Evolutionary conservation across 2,113 vertebrate species (phyloP).

Genomic region (Sialia sialis): DNA sequence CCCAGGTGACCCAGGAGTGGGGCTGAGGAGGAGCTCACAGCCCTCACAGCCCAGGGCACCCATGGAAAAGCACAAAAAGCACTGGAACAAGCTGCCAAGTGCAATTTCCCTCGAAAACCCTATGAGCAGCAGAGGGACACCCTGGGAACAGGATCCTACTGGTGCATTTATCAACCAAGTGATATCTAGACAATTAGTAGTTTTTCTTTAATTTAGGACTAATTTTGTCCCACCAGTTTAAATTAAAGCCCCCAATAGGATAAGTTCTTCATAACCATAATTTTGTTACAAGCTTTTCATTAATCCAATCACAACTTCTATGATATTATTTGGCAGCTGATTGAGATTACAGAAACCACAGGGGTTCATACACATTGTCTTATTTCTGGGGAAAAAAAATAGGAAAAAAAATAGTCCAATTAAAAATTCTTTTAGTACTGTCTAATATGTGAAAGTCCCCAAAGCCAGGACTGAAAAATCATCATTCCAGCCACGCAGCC

Average conservation of each 20-base stretch:
- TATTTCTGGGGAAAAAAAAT: slow-evolving; percentile 30
- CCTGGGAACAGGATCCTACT: neutral
- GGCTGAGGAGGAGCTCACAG: neutral
- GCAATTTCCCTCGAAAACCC: neutral
- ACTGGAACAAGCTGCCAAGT: neutral
- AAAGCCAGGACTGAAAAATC: slow-evolving; percentile 22
- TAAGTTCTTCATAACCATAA: slow-evolving; percentile 60
- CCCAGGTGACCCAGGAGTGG: neutral
- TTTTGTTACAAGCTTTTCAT: slow-evolving; percentile 75
- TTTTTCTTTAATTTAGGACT: slow-evolving; percentile 63
- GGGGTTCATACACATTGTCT: slow-evolving; percentile 52
- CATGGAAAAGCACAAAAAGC: neutral
- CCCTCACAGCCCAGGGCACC: neutral
- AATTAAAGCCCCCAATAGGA: slow-evolving; percentile 59
- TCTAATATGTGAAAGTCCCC: slow-evolving; percentile 42
- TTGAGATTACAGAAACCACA: slow-evolving; percentile 55
- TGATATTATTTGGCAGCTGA: slow-evolving; percentile 67
- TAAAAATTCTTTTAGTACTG: slow-evolving; percentile 57
- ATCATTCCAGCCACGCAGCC: slow-evolving; percentile 28
- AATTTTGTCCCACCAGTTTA: slow-evolving; percentile 64
- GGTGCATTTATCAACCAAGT: slow-evolving; percentile 13
- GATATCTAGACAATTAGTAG: slow-evolving; percentile 44
- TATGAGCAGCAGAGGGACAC: neutral
- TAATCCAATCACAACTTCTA: slow-evolving; percentile 68
- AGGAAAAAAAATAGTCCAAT: slow-evolving; percentile 37